Evolutionary conservation across 2,888 invertebrate species (phyloP), one percentile per base, ranked within the genome.

Genomic region (Leptopilina myrica): DNA sequence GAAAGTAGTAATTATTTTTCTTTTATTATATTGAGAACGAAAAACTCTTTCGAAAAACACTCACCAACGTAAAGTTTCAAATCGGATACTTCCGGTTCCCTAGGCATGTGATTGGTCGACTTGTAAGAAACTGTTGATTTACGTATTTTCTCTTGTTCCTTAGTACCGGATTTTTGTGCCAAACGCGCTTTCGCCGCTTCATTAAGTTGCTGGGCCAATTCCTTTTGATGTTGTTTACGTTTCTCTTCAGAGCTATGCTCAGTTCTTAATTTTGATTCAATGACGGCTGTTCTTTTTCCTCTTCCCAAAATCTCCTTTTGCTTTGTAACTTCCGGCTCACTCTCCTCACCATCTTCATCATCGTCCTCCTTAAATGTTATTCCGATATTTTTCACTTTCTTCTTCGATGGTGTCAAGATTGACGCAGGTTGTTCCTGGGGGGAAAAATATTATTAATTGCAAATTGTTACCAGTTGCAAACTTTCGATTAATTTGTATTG

Each of bases 221-320:
- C 99, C 87, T 97, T 96, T 92, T 99, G 99, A 93, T 99, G 98
- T 88, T 97, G 96, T 86, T 98, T 98, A 14, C 99, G 95, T 92
- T 99, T 99, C 88, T 99, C 99, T 91, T 99, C 99, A 0, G 98
- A 96, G 12, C 98, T 98, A 86, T 97, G 97, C 90, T 99, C 99
- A 59, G 97, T 97, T 88, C 99, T 94, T 9, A 99, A 94, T 92
- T 99, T 98, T 5, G 96, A 97, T 88, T 98, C 98, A 59, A 99
- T 94, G 7, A 99, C 97, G 3, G 98, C 97, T 56, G 97, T 97
- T 85, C 99, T 94, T 90, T 96, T 97, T 82, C 96, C 97, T 83
- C 95, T 91, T 0, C 94, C 96, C n/a, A 97, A 93, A 86, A 97
- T 94, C 91, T 95, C 95, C 91, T 95, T 95, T 1, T 93, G 92